A percentile compares a stretch with the other conserved stretches of the same genome.
Conservation (phyloP, 2,797 vertebrate genomes). For the Fratercula arctica region DNA sequence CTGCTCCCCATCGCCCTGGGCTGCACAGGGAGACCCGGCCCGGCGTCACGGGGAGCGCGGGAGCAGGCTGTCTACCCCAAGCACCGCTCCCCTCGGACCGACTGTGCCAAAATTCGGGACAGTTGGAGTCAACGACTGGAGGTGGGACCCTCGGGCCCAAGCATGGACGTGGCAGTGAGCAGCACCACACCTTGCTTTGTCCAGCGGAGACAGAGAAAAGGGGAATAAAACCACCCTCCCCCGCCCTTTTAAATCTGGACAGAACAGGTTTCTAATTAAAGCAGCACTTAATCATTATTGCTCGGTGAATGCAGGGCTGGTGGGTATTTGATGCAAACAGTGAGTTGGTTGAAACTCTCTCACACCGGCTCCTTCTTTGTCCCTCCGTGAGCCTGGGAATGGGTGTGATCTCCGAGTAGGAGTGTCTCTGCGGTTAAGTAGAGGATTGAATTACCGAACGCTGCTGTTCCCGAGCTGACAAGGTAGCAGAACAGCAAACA, state of each 20-base stretch:
- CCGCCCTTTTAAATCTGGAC: not conserved
- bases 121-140: not conserved
- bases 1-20: not conserved
- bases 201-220: not conserved
- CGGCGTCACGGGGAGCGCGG: fast-evolving
- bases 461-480: slow-evolving; percentile 53
- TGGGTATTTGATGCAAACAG: not conserved
- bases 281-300: not conserved
- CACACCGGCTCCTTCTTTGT: not conserved
- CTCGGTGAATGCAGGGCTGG: not conserved
- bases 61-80: not conserved
- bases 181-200: not conserved
- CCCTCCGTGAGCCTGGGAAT: slow-evolving; percentile 38
- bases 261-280: slow-evolving; percentile 9
- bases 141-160: not conserved
- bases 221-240: not conserved
- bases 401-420: slow-evolving; percentile 67
- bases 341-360: slow-evolving; percentile 25
- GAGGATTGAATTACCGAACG: slow-evolving; percentile 66
- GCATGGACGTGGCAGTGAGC: fast-evolving
- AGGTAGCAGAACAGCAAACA: slow-evolving; percentile 49
- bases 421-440: slow-evolving; percentile 58
- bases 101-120: not conserved
- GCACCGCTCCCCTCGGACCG: not conserved
- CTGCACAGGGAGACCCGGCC: not conserved